A percentile compares a stretch with the other conserved stretches of the same genome.
Evolutionary conservation across 2,888 invertebrate species (phyloP).

Genomic region (Sipunculus nudus): DNA sequence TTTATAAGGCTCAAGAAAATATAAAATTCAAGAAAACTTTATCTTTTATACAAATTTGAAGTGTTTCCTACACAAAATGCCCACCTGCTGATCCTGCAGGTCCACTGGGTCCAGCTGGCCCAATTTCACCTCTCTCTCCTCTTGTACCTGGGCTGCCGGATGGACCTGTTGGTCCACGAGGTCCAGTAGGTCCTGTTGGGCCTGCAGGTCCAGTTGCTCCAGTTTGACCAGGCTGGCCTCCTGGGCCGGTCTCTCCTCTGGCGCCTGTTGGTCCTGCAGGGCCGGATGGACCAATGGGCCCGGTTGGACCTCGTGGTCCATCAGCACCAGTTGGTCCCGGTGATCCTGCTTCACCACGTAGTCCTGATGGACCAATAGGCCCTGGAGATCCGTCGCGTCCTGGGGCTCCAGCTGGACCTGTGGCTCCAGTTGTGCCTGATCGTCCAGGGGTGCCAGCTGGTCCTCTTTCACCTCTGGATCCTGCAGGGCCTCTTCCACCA

Average conservation of each 20-base stretch:
- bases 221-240: slow-evolving; percentile 26
- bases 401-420: background rate
- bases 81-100: no score
- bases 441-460: slow-evolving; percentile 6
- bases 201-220: slow-evolving; percentile 9
- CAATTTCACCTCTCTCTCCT: slow-evolving; percentile 70
- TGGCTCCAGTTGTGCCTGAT: no score
- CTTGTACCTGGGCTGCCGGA: slow-evolving; percentile 41
- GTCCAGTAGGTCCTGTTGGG: slow-evolving; percentile 8
- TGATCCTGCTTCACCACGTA: slow-evolving; percentile 18
- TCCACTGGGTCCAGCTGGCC: slow-evolving; percentile 80
- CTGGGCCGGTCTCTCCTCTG: slow-evolving; percentile 22
- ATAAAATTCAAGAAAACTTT: no score
- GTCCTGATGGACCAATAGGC: slow-evolving; percentile 25
- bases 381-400: slow-evolving; percentile 29
- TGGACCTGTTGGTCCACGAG: slow-evolving; percentile 43
- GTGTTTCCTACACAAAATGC: no score
- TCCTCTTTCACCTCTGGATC: slow-evolving; percentile 8
- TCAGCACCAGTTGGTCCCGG: slow-evolving; percentile 38
- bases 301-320: slow-evolving; percentile 23
- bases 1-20: no score
- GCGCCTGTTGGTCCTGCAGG: slow-evolving; percentile 26
- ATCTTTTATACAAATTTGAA: no score
- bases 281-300: slow-evolving; percentile 34
- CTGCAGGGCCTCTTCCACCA: slow-evolving; percentile 8